phyloP scores from a whole-genome alignment of 1,140 invertebrate species.

The Panagrolaimus sp. region DNA sequence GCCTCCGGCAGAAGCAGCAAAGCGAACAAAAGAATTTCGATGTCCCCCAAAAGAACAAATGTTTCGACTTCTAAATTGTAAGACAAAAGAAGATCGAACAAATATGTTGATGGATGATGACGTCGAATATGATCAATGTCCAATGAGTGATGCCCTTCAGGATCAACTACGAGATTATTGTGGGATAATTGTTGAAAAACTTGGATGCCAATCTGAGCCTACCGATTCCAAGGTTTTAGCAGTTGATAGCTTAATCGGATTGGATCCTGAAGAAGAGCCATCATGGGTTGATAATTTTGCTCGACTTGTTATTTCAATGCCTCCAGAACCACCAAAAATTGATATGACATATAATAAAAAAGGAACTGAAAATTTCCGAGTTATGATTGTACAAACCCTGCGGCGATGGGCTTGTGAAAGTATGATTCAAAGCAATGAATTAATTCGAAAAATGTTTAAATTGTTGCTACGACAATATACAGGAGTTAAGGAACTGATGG shows the following conservation, averaged over 20 bases:
- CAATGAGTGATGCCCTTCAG: slow-evolving; percentile 79
- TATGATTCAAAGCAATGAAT: slow-evolving; percentile 84
- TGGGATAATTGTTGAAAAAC: slow-evolving; percentile 42
- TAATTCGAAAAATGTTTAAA: slow-evolving; percentile 95
- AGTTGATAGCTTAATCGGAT: slow-evolving; percentile 47
- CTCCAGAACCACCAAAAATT: slow-evolving; percentile 38
- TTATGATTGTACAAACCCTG: slow-evolving; percentile 87
- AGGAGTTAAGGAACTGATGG: slow-evolving; percentile 82
- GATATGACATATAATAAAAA: slow-evolving; percentile 25
- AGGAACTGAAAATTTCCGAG: slow-evolving; percentile 61
- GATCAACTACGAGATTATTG: slow-evolving; percentile 65
- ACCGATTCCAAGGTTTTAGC: slow-evolving; percentile 37
- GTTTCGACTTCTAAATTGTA: slow-evolving; percentile 69
- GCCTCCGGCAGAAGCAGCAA: slow-evolving; percentile 91
- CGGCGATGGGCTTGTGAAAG: slow-evolving; percentile 88
- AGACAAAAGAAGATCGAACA: slow-evolving; percentile 74
- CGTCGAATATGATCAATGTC: slow-evolving; percentile 60
- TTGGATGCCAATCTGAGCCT: slow-evolving; percentile 45
- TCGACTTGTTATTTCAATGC: slow-evolving; percentile 68
- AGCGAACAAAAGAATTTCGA: slow-evolving; percentile 93
- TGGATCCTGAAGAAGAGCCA: slow-evolving; percentile 67
- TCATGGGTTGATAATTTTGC: slow-evolving; percentile 57
- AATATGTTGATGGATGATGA: slow-evolving; percentile 54
- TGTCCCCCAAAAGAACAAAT: slow-evolving; percentile 90
- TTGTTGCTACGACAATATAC: slow-evolving; percentile 92